Percentiles rank a stretch among this genome's conserved stretches.
These are phyloP conservation scores for Oreohelix idahoensis DNA, from an alignment of 1,140 invertebrate genomes.

Conservation along the genomic window DNA sequence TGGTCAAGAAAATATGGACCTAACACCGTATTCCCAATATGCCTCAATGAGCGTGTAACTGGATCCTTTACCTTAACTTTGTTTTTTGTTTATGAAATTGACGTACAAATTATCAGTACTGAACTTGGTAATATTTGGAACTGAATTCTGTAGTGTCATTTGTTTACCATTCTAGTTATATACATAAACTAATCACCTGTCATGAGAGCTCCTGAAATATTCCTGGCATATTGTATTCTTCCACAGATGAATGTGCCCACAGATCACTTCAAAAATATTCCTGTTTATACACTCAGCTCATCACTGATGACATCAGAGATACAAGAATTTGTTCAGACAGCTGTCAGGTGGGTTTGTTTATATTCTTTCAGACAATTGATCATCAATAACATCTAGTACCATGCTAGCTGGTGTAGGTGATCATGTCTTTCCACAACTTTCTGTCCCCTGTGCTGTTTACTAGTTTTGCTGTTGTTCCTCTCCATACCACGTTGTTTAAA, in stretches of 20 bases:
- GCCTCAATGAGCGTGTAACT: neutral
- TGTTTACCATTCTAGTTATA: neutral
- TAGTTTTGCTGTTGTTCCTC: too few relatives aligned
- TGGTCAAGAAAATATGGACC: too few relatives aligned
- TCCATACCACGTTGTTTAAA: too few relatives aligned
- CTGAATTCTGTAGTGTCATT: neutral
- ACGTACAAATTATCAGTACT: neutral
- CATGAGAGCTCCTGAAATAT: neutral
- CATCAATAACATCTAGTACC: neutral
- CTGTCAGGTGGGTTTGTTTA: slow-evolving; percentile 41
- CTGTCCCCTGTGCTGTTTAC: neutral
- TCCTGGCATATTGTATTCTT: neutral
- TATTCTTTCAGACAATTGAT: too few relatives aligned
- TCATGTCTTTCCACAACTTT: neutral
- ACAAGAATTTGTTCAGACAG: slow-evolving; percentile 40
- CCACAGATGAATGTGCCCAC: slow-evolving; percentile 93
- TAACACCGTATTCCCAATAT: too few relatives aligned
- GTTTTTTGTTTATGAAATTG: neutral
- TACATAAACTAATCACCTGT: neutral
- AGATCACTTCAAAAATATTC: slow-evolving; percentile 93
- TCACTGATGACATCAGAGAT: slow-evolving; percentile 77
- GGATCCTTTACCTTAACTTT: neutral
- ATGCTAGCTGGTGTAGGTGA: neutral
- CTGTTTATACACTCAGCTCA: slow-evolving; percentile 91
- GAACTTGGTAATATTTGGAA: neutral